Percentiles rank a stretch among this genome's conserved stretches.
These are phyloP conservation scores for Dromiciops gliroides DNA, from an alignment of 2,113 vertebrate genomes.

Conservation along the genomic window DNA sequence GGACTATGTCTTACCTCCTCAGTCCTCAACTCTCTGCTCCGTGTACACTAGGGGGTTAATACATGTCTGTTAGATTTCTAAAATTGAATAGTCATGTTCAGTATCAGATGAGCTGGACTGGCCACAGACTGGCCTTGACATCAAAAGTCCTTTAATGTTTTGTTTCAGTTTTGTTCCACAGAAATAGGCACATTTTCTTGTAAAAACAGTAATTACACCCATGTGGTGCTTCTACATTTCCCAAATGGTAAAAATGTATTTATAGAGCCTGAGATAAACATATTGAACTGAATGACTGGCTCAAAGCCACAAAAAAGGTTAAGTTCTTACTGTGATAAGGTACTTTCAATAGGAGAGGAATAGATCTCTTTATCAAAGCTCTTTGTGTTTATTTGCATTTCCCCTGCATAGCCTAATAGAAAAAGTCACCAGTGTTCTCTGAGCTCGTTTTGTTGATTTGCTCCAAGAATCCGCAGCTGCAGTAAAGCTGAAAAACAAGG, in stretches of 20 bases:
- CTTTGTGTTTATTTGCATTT: background rate
- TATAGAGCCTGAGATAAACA: background rate
- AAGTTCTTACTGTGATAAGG: background rate
- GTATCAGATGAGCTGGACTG: background rate
- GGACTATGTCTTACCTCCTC: background rate
- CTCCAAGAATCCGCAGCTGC: background rate
- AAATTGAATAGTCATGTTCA: background rate
- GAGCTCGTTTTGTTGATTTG: background rate
- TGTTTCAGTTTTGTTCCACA: background rate
- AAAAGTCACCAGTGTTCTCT: background rate
- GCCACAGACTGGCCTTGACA: background rate
- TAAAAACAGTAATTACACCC: background rate
- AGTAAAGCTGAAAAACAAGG: background rate
- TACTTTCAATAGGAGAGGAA: background rate
- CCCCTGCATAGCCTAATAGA: background rate
- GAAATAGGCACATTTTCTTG: background rate
- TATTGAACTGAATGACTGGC: background rate
- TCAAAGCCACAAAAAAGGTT: background rate
- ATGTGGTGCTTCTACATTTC: background rate
- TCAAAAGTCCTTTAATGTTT: background rate
- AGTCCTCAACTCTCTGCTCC: background rate
- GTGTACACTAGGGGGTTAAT: background rate
- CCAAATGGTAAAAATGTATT: slow-evolving; percentile 4
- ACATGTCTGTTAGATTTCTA: background rate
- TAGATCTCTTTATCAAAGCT: background rate